Conservation (phyloP, 2,888 invertebrate genomes). For the Exocentrus adspersus region DNA sequence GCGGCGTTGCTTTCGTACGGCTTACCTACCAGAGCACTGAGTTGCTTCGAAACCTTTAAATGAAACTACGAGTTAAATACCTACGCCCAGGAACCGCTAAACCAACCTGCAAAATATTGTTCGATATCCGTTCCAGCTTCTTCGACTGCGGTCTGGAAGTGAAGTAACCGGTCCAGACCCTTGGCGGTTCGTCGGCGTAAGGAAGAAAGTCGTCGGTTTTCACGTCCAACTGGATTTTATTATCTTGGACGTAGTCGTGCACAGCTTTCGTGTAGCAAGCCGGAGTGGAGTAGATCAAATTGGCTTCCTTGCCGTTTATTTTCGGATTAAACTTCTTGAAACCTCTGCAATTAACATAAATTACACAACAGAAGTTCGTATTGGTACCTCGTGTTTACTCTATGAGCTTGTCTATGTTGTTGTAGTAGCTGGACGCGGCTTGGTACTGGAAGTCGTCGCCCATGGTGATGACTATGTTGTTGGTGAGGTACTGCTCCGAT, state of each 20-base stretch:
- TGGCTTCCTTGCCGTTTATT: slow-evolving; percentile 56
- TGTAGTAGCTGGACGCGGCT: neutral
- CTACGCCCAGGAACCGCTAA: neutral
- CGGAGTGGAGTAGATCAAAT: slow-evolving; percentile 84
- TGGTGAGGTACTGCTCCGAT: neutral
- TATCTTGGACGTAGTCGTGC: slow-evolving; percentile 59
- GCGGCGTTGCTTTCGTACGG: slow-evolving; percentile 58
- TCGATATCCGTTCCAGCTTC: slow-evolving; percentile 65
- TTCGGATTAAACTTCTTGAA: slow-evolving; percentile 31
- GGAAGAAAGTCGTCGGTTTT: slow-evolving; percentile 74
- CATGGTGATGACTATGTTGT: slow-evolving; percentile 8
- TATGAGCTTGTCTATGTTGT: slow-evolving; percentile 8
- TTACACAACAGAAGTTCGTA: neutral
- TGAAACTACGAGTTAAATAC: neutral
- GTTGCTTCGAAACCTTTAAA: slow-evolving; percentile 65
- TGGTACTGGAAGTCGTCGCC: slow-evolving; percentile 9
- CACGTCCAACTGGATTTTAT: slow-evolving; percentile 48
- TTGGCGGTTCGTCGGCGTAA: slow-evolving; percentile 71
- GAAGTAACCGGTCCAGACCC: slow-evolving; percentile 81
- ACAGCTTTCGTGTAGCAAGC: slow-evolving; percentile 82
- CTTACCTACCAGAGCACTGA: slow-evolving; percentile 68
- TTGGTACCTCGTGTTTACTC: slow-evolving; percentile 2
- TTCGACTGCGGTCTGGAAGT: slow-evolving; percentile 70
- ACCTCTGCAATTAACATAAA: slow-evolving; percentile 28
- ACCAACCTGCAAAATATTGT: slow-evolving; percentile 69